A percentile compares a stretch with the other conserved stretches of the same genome.
These are phyloP conservation scores for Philopedon plagiatum DNA, from an alignment of 2,888 invertebrate genomes.

Conservation along the genomic window DNA sequence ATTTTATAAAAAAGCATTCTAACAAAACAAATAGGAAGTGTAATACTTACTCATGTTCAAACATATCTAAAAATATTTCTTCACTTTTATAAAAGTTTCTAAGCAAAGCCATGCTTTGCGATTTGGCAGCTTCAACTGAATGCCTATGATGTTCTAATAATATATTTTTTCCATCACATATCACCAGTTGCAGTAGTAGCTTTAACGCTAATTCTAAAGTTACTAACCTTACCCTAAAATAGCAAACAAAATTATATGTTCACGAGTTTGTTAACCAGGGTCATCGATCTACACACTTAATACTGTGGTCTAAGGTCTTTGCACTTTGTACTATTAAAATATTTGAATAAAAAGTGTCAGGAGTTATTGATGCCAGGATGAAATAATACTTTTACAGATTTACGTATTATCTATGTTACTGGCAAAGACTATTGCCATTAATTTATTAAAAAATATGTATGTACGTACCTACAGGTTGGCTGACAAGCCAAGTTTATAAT, in stretches of 20 bases:
- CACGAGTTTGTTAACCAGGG: too few species aligned
- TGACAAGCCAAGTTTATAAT: slow-evolving; percentile 90
- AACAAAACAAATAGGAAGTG: background rate
- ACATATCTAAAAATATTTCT: slow-evolving; percentile 98
- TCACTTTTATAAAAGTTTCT: slow-evolving; percentile 97
- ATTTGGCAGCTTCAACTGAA: slow-evolving; percentile 79
- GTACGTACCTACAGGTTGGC: slow-evolving; percentile 76
- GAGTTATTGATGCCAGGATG: too few species aligned
- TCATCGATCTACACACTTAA: too few species aligned
- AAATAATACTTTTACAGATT: too few species aligned
- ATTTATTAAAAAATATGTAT: too few species aligned
- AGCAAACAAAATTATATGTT: too few species aligned
- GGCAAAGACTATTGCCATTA: background rate
- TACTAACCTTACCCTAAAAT: slow-evolving; percentile 84
- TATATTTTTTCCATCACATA: slow-evolving; percentile 72
- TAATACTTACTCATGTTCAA: slow-evolving; percentile 88
- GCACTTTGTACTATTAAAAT: too few species aligned
- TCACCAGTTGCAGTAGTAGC: slow-evolving; percentile 80
- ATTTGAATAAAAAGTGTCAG: too few species aligned
- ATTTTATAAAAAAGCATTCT: background rate
- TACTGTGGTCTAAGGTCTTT: too few species aligned
- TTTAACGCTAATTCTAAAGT: slow-evolving; percentile 92
- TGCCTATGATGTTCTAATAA: slow-evolving; percentile 79
- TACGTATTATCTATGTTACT: background rate
- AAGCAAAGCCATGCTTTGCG: slow-evolving; percentile 87